A percentile compares a stretch with the other conserved stretches of the same genome.
Conservation (phyloP, 2,113 vertebrate genomes). For the Neolamprologus hecqui region DNA sequence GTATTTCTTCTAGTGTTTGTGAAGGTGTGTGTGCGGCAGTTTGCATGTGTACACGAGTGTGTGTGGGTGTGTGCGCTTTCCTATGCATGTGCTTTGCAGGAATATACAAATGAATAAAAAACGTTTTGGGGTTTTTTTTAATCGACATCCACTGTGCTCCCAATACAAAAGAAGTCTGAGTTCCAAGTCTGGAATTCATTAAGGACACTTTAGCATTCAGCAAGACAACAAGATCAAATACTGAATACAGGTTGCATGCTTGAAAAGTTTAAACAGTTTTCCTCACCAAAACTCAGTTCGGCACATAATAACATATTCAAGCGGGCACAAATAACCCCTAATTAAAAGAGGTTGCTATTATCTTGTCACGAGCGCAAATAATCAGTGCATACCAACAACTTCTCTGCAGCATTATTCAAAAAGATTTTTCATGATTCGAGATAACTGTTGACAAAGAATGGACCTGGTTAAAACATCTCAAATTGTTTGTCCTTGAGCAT, state of each 20-base stretch:
- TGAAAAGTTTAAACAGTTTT: slow-evolving; percentile 43
- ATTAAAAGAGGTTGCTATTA: slow-evolving; percentile 14
- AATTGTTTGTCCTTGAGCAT: slow-evolving; percentile 52
- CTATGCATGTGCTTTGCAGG: slow-evolving; percentile 1
- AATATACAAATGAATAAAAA: slow-evolving; percentile 25
- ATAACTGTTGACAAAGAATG: slow-evolving; percentile 1
- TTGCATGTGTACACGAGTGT: not conserved
- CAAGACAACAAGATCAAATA: slow-evolving; percentile 40
- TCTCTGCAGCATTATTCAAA: not conserved
- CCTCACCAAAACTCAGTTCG: slow-evolving; percentile 3
- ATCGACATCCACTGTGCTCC: slow-evolving; percentile 28
- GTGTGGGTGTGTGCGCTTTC: not conserved
- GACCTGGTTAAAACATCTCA: slow-evolving; percentile 35
- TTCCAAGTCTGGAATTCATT: slow-evolving; percentile 42
- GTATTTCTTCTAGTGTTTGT: slow-evolving; percentile 50
- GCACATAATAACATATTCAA: slow-evolving; percentile 14
- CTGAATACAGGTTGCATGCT: slow-evolving; percentile 27
- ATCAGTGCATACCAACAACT: not conserved
- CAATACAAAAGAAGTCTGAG: slow-evolving; percentile 34
- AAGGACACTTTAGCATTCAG: slow-evolving; percentile 39
- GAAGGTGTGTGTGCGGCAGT: not conserved
- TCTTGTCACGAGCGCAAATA: slow-evolving; percentile 3
- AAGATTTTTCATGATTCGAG: not conserved
- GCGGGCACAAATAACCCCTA: not conserved
- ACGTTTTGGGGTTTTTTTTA: not conserved